Conservation (phyloP, 2,888 invertebrate genomes). For the Frankliniella fusca region DNA sequence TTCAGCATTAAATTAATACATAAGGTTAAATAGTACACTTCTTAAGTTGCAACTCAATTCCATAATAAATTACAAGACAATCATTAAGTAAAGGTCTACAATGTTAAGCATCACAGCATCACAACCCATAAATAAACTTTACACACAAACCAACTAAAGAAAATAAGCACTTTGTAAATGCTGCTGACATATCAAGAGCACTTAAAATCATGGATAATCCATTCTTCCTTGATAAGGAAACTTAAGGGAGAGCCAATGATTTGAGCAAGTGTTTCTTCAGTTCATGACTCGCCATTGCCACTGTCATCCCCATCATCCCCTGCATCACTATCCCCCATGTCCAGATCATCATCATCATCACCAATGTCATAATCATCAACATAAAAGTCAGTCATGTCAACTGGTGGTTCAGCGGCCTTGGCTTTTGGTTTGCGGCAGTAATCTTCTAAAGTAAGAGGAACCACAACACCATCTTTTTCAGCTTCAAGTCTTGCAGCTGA, state of each 20-base stretch:
- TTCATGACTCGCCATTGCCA: conserved; percentile 89
- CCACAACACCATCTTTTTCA: conserved; percentile 92
- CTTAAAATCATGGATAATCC: background rate
- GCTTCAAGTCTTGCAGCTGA: conserved; percentile 91
- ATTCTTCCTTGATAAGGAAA: background rate
- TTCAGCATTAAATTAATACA: background rate
- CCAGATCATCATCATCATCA: conserved; percentile 60
- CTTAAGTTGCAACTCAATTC: background rate
- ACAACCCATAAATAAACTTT: conserved; percentile 13
- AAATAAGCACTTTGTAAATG: background rate
- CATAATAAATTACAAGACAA: conserved; percentile 13
- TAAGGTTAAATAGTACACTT: background rate
- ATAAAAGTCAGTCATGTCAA: conserved; percentile 94
- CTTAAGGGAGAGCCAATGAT: background rate
- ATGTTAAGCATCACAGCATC: conserved; percentile 26
- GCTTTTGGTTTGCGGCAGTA: conserved; percentile 95
- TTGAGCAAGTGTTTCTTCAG: conserved; percentile 15
- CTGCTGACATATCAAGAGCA: background rate
- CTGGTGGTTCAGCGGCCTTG: conserved; percentile 72
- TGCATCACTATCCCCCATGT: conserved; percentile 63
- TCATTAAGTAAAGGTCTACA: conserved; percentile 16
- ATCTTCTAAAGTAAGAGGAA: conserved; percentile 95
- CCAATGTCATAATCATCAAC: conserved; percentile 88
- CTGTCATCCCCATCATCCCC: conserved; percentile 80
- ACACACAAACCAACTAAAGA: conserved; percentile 20